Percentiles rank a stretch among this genome's conserved stretches.
These are phyloP conservation scores for Drosophila pseudoobscura DNA, from an alignment of 1,140 invertebrate species.

Conservation along the genomic window DNA sequence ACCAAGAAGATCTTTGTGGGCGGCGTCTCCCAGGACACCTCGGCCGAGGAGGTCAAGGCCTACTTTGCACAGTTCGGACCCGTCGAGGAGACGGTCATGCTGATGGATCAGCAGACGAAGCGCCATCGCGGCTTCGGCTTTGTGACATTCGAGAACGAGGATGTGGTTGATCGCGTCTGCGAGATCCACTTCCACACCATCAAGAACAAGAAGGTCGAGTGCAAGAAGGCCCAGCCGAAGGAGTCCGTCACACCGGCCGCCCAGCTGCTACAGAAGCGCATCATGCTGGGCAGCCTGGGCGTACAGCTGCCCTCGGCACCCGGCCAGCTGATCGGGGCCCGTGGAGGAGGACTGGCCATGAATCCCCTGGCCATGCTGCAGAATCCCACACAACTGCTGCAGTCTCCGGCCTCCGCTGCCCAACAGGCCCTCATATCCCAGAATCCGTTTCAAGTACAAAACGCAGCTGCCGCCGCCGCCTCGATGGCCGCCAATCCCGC, in stretches of 20 bases:
- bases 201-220: conserved; percentile 96
- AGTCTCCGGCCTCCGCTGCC: conserved; percentile 84
- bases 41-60: conserved; percentile 94
- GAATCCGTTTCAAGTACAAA: conserved; percentile 83
- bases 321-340: conserved; percentile 81
- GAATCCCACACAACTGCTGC: conserved; percentile 84
- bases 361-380: conserved; percentile 87
- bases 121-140: conserved; percentile 95
- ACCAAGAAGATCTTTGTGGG: conserved; percentile 97
- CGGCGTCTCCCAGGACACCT: conserved; percentile 95
- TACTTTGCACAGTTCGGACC: conserved; percentile 96
- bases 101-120: conserved; percentile 97
- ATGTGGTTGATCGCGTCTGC: conserved; percentile 95
- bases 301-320: conserved; percentile 85
- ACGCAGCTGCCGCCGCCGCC: conserved; percentile 83
- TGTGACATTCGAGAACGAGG: conserved; percentile 95
- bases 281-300: conserved; percentile 88
- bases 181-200: conserved; percentile 97
- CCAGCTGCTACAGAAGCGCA: conserved; percentile 89
- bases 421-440: conserved; percentile 83
- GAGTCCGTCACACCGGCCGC: conserved; percentile 91
- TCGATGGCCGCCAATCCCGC: conserved; percentile 84
- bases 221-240: conserved; percentile 96
- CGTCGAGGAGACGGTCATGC: conserved; percentile 96
- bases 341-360: conserved; percentile 85